These are phyloP conservation scores for Rhyzopertha dominica DNA, from an alignment of 1,140 invertebrate genomes.

Conservation along the genomic window DNA sequence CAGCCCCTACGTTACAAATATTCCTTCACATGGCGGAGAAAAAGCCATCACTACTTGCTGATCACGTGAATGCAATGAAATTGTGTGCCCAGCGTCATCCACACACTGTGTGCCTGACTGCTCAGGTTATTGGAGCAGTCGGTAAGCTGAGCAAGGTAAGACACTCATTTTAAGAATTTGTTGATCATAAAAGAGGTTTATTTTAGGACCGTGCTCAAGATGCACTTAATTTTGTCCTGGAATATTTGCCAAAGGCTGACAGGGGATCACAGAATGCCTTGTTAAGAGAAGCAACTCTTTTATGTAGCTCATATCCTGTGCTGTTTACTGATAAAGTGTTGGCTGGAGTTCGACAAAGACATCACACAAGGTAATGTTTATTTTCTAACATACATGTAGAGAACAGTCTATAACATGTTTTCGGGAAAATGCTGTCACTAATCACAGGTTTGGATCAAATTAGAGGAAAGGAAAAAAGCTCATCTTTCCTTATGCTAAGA, in stretches of 20 bases:
- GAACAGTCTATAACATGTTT: no score
- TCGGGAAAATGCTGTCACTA: no score
- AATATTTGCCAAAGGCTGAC: slow-evolving; percentile 65
- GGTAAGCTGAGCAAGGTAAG: slow-evolving; percentile 59
- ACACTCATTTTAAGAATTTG: slow-evolving; percentile 4
- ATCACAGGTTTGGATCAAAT: no score
- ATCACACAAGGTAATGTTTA: slow-evolving; percentile 47
- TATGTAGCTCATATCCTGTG: slow-evolving; percentile 70
- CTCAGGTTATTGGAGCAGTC: slow-evolving; percentile 60
- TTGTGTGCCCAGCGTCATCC: slow-evolving; percentile 63
- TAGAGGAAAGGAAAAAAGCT: no score
- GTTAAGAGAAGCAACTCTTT: slow-evolving; percentile 68
- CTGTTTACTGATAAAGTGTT: slow-evolving; percentile 73
- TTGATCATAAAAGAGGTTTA: not conserved
- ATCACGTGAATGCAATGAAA: slow-evolving; percentile 63
- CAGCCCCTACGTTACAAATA: slow-evolving; percentile 65
- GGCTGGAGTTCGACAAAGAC: slow-evolving; percentile 61
- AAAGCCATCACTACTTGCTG: slow-evolving; percentile 59
- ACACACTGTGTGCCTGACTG: slow-evolving; percentile 58
- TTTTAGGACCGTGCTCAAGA: slow-evolving; percentile 66
- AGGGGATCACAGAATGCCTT: slow-evolving; percentile 63
- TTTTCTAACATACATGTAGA: no score
- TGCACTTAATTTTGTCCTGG: slow-evolving; percentile 72
- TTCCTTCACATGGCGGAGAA: slow-evolving; percentile 69
- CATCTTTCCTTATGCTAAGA: no score